Evolutionary conservation across 2,888 invertebrate species (phyloP).

Genomic region (Epirrhoe tristata): DNA sequence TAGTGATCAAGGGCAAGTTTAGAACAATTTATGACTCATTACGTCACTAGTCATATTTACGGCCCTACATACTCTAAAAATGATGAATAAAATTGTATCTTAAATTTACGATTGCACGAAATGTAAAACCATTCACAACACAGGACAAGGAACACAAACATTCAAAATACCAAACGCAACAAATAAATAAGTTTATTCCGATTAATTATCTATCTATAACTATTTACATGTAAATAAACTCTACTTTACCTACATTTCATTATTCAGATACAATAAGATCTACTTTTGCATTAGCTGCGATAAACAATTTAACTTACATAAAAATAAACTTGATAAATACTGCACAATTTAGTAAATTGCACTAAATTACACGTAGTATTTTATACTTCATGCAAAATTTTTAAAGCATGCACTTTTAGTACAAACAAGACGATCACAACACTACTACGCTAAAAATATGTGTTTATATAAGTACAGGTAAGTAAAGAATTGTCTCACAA

Average conservation of each 20-base stretch:
- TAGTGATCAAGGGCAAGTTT: too few species aligned
- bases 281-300: slow-evolving; percentile 20
- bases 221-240: slow-evolving; percentile 42
- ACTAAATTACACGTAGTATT: slow-evolving; percentile 31
- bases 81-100: too few species aligned
- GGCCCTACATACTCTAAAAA: too few species aligned
- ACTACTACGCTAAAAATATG: slow-evolving; percentile 13
- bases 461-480: too few species aligned
- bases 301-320: slow-evolving; percentile 8
- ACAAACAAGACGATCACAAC: slow-evolving; percentile 48
- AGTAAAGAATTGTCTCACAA: too few species aligned
- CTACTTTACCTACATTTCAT: neutral
- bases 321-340: slow-evolving; percentile 21
- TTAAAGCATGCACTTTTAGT: slow-evolving; percentile 57
- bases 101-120: slow-evolving; percentile 21
- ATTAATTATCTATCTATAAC: slow-evolving; percentile 30
- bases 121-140: slow-evolving; percentile 13
- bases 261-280: slow-evolving; percentile 21
- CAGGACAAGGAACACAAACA: slow-evolving; percentile 45
- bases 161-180: slow-evolving; percentile 48
- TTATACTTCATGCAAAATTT: slow-evolving; percentile 53
- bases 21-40: too few species aligned
- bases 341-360: slow-evolving; percentile 27
- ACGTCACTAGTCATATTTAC: too few species aligned
- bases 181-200: slow-evolving; percentile 51